Base-by-base conservation (phyloP, 2,113 vertebrate species). In the Strigops habroptila region DNA sequence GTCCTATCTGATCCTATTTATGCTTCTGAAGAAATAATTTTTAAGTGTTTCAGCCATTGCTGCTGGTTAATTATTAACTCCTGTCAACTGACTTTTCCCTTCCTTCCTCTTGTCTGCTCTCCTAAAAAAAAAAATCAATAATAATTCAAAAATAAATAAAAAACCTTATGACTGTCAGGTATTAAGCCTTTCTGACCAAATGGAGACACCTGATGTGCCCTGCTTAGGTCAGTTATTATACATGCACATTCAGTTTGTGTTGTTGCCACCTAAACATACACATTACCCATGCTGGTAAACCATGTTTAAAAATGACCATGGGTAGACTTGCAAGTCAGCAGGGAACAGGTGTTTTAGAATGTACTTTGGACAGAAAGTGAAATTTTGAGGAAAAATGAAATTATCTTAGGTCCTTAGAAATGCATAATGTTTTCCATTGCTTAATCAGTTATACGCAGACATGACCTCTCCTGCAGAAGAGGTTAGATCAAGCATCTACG, bases 301-400 rank as follows among this genome's bases (percentile, higher is more conserved):
- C 8, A 1, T 7, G 12, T 55, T 95, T 57, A 48, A 53, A 78
- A 78, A 35, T 27, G 18, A 51, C 8, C 4, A 17, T 8, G 10
- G 19, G 18, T 28, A 76, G 31, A 49, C 22, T 73, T 73, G 53
- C 12, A 24, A 86, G 57, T 80, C 63, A 53, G 24, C 4, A 70
- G 23, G 22, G 25, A 82, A 41, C 35, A 53, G 37, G 41, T 70
- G 49, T 5, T 74, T 90, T 65, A 44, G 43, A 62, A 62, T 24
- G 12, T 18, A 15, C 24, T 77, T 88, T 41, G 59, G 46, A 23
- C 23, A 70, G 28, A 73, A 82, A 81, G 60, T 46, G 51, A 62
- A 44, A 77, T 18, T 73, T 80, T 35, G 37, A 94, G 77, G 44
- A 80, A 87, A 73, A 88, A n/a, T 49, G 51, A 73, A 85, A 86